Percentiles rank a stretch among this genome's conserved stretches.
These are phyloP conservation scores for Drosophila murphyi DNA, from an alignment of 1,140 invertebrate genomes.

Conservation along the genomic window DNA sequence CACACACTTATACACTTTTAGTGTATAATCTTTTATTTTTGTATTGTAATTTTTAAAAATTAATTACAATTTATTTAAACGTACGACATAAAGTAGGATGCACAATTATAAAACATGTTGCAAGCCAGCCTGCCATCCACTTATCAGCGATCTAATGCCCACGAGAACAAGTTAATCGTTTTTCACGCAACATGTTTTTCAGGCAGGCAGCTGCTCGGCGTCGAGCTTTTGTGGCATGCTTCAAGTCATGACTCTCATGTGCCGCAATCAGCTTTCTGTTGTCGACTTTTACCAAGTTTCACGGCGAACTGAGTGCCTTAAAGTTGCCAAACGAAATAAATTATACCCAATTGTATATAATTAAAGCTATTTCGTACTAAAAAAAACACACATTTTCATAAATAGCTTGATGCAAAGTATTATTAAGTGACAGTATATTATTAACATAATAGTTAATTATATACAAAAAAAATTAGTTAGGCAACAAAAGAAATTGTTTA, in stretches of 20 bases:
- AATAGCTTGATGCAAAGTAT: too few species aligned
- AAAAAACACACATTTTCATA: too few species aligned
- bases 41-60: neutral
- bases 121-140: neutral
- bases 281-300: neutral
- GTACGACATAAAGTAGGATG: neutral
- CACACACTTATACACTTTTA: too few species aligned
- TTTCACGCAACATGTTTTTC: conserved; percentile 66
- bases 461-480: too few species aligned
- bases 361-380: too few species aligned
- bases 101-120: neutral
- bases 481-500: too few species aligned
- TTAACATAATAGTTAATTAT: too few species aligned
- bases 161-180: conserved; percentile 64
- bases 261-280: conserved; percentile 19
- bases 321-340: conserved; percentile 5
- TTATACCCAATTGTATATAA: too few species aligned
- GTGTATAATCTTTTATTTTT: conserved; percentile 1
- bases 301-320: conserved; percentile 33
- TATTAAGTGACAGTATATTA: too few species aligned
- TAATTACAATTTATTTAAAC: neutral
- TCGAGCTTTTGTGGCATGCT: conserved; percentile 66
- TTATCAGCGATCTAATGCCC: neutral
- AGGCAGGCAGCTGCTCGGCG: conserved; percentile 62
- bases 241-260: conserved; percentile 16